Base-by-base conservation (phyloP, 2,797 vertebrate genomes). In the Sebastes dallii region DNA sequence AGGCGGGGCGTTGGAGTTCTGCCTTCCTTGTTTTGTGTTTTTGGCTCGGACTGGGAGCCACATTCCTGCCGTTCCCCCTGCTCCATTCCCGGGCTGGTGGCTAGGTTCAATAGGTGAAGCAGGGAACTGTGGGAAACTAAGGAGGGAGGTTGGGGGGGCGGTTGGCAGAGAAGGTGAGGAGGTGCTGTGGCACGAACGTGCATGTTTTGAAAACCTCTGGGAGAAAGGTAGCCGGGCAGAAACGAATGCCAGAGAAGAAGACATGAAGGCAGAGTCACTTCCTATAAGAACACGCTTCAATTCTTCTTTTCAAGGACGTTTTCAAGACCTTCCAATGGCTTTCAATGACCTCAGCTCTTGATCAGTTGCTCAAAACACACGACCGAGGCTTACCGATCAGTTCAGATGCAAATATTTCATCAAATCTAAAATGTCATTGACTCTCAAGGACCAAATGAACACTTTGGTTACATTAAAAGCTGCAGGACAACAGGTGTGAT, bases 101-200 rank as follows among this genome's bases (percentile, higher is more conserved):
- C 78, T 67, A 81, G 68, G 90, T 90, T 93, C 91, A 93, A 85
- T 56, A 91, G 86, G 91, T 92, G 92, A 91, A 89, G 78, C 85
- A 83, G 68, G 84, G 89, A 90, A 90, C 90, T 92, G 91, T 92
- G 91, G 87, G 92, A 92, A 92, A 89, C 77, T 74, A 18, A 68
- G 66, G 60, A 64, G 66, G 75, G 58, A 39, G 60, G 5, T 14
- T 42, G 39, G 13, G 0, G 13, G 39, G 22, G 6, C 2, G 1
- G 24, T 6, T n/a, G 32, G 32, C 2, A 27, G 50, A 8, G 50
- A 12, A 4, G 6, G 8, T 2, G 14, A 6, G 46, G 72, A 67
- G 72, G 82, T 2, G 60, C 36, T 6, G 5, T 67, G 80, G 82
- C 86, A 86, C 62, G 25, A 81, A 86, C 75, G 36, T 22, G 81